Evolutionary conservation across 64 coral and sea anemone genomes (phyloP).

Genomic region (Platygyra sinensis): DNA sequence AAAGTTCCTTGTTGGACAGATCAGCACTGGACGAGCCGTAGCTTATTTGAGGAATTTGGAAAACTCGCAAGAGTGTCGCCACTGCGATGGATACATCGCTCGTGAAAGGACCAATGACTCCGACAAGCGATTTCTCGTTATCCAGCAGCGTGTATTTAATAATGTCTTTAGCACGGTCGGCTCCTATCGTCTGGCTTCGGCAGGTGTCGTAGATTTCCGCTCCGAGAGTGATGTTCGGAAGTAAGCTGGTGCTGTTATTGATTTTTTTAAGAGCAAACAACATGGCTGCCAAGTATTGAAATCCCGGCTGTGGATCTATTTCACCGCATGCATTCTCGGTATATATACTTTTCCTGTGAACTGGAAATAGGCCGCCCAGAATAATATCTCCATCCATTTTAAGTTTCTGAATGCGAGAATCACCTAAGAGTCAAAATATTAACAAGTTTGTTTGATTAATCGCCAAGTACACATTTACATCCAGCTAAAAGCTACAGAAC

Average conservation of each 20-base stretch:
- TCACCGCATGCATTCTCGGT: slow-evolving; percentile 84
- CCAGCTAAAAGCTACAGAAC: too few species aligned
- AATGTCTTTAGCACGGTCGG: slow-evolving; percentile 81
- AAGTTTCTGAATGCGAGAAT: background rate
- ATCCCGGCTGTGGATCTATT: slow-evolving; percentile 82
- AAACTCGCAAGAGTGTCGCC: slow-evolving; percentile 83
- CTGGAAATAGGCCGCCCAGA: slow-evolving; percentile 75
- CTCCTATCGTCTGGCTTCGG: slow-evolving; percentile 86
- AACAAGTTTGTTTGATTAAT: too few species aligned
- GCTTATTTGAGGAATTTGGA: slow-evolving; percentile 93
- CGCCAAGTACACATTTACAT: too few species aligned
- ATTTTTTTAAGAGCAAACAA: slow-evolving; percentile 85
- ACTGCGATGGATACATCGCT: slow-evolving; percentile 88
- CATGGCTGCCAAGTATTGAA: slow-evolving; percentile 88
- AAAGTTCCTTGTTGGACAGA: slow-evolving; percentile 84
- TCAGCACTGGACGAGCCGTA: slow-evolving; percentile 78
- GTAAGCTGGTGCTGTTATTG: slow-evolving; percentile 75
- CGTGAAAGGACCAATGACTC: slow-evolving; percentile 77
- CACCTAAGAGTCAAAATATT: background rate
- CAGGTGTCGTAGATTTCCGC: slow-evolving; percentile 91
- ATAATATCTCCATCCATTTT: slow-evolving; percentile 63
- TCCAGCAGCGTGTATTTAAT: slow-evolving; percentile 75
- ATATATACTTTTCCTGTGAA: slow-evolving; percentile 66
- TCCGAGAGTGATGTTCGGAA: slow-evolving; percentile 84
- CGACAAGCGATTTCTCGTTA: slow-evolving; percentile 48